A percentile compares a stretch with the other conserved stretches of the same genome.
These are phyloP conservation scores for rabbit (Oryctolagus cuniculus) DNA, from an alignment of 2,113 vertebrate species.

Conservation along the genomic window DNA sequence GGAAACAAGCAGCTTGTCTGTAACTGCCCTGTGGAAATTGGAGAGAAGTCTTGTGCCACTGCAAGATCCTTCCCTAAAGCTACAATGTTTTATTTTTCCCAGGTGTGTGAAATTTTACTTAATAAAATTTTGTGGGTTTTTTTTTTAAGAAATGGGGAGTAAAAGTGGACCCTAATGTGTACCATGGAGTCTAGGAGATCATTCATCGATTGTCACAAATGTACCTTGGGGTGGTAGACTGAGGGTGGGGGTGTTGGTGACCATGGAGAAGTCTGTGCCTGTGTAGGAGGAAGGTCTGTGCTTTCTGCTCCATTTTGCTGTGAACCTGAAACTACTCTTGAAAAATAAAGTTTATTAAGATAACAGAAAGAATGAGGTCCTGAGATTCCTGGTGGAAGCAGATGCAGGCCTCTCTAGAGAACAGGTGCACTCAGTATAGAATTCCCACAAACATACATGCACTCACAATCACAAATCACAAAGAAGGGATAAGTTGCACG, in stretches of 20 bases:
- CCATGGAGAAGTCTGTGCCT: background rate
- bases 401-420: background rate
- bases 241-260: too few species aligned
- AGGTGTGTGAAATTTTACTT: background rate
- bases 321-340: background rate
- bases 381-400: background rate
- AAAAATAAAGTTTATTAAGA: background rate
- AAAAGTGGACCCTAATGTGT: background rate
- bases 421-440: background rate
- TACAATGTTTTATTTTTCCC: background rate
- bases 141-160: background rate
- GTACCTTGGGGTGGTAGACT: too few species aligned
- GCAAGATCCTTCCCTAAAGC: background rate
- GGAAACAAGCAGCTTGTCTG: background rate
- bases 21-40: background rate
- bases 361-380: background rate
- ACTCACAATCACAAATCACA: background rate
- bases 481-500: background rate
- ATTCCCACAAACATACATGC: background rate
- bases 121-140: background rate
- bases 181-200: background rate
- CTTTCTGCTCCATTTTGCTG: too few species aligned
- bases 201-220: background rate
- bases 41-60: background rate
- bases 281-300: background rate